phyloP scores from a whole-genome alignment of 2,113 vertebrate species.

The Conger conger region DNA sequence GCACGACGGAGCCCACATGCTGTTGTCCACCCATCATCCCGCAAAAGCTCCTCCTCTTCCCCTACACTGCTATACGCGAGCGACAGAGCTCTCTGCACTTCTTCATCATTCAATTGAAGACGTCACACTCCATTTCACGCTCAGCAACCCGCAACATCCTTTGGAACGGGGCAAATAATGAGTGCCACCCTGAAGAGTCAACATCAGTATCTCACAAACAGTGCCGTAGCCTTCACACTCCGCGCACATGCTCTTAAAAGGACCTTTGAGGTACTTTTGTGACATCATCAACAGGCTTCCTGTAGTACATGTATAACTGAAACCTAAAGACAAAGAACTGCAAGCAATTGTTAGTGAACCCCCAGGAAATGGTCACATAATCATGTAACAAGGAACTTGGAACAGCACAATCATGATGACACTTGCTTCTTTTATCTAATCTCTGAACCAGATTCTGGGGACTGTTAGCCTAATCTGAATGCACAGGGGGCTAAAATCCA shows the following conservation, averaged over 20 bases:
- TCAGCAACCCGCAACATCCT: not conserved
- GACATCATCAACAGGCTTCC: not conserved
- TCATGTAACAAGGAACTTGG: not conserved
- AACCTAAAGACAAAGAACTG: not conserved
- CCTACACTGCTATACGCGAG: conserved; percentile 42
- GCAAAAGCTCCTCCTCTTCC: conserved; percentile 38
- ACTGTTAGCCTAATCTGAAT: not conserved
- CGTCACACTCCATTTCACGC: conserved; percentile 33
- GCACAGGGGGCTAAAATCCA: no score
- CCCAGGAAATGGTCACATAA: not conserved
- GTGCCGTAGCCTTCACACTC: not conserved
- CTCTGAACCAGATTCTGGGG: not conserved
- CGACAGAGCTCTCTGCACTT: conserved; percentile 42
- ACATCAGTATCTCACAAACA: not conserved
- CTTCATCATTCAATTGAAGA: conserved; percentile 45
- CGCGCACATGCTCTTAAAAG: not conserved
- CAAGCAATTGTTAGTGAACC: not conserved
- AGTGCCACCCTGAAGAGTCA: not conserved
- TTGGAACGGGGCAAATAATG: not conserved
- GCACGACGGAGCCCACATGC: conserved; percentile 5
- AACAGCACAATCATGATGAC: not conserved
- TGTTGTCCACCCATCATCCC: conserved; percentile 27
- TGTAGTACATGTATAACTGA: not conserved
- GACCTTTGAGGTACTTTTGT: no score
- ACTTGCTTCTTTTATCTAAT: not conserved